phyloP scores from a whole-genome alignment of 2,797 vertebrate species.

The Psittacula derbiana region DNA sequence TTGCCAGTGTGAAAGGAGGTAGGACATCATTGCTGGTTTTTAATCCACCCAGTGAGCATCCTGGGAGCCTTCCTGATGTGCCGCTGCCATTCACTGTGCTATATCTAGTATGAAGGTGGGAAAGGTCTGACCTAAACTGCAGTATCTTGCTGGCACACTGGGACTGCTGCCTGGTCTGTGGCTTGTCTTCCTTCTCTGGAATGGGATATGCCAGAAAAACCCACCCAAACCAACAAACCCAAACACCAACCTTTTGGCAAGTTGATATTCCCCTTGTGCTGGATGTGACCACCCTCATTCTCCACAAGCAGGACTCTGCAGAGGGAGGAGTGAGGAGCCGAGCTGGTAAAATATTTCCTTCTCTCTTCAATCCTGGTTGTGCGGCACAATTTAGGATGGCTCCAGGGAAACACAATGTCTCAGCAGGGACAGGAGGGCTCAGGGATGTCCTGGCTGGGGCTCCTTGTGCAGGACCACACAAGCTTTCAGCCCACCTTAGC shows the following conservation, averaged over 20 bases:
- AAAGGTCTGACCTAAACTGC: neutral
- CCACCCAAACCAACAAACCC: neutral
- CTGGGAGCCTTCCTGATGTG: neutral
- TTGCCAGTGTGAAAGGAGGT: constrained; percentile 73
- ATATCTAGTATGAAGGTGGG: neutral
- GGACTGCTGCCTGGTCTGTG: rapidly evolving
- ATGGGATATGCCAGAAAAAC: neutral
- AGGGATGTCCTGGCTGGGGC: neutral
- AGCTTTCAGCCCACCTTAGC: neutral
- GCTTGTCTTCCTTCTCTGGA: neutral
- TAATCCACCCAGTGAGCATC: neutral
- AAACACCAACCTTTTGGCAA: neutral
- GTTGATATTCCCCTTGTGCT: neutral
- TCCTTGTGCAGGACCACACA: neutral
- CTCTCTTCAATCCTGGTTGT: neutral
- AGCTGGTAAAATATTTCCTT: neutral
- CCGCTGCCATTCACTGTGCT: neutral
- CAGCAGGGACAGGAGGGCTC: neutral
- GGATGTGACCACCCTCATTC: neutral
- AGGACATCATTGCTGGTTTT: constrained; percentile 22
- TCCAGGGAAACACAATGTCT: neutral
- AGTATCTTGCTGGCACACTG: neutral
- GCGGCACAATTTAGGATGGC: neutral
- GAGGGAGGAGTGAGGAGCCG: neutral
- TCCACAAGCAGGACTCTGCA: neutral